Evolutionary conservation across 1,140 invertebrate genomes (phyloP), one percentile per base, ranked within the genome.

Genomic region (Fragariocoptes setiger): DNA sequence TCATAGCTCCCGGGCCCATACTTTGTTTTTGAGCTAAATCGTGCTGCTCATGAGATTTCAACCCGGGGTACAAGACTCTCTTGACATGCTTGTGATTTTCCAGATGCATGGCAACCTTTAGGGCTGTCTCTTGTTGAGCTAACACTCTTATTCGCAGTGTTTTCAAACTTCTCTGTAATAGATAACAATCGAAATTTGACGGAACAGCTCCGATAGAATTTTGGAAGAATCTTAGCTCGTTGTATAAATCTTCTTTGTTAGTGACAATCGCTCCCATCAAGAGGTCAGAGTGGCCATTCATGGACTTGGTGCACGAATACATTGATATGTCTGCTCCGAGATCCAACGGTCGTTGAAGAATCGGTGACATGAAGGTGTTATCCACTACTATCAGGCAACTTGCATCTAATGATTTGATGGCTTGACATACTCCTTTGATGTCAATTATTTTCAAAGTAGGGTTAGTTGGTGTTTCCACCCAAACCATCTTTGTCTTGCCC

Each of bases 391-490:
- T 56, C 48, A 92, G 64, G 35, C 85, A 69, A 21, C 72, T 65
- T 8, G 47, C 43, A 42, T 72, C 61, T 46, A 48, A 58, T 48
- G 47, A 54, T 39, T 69, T 68, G 1, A 71, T 63, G 19, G 72
- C 50, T 45, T 72, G 62, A 1, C 66, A 54, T 19, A 90, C 62
- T 2, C 66, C 70, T 47, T 67, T 64, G 44, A 99, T 83, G 55
- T 99, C 86, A 18, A 73, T 67, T 14, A 97, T 57, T 63, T 86
- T 86, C 49, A 97, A 56, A 0, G 77, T 62, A 0, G 92, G 92
- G 64, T 99, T 99, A n/a, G 90, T 90, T 2, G 90, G 90, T 0
- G 77, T 77, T 61, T 99, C 92, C 39, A 95, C 60, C 86, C 88
- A 99, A 17, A 97, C 63, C 61, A 94, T 66, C 65, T 79, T 88